A percentile compares a stretch with the other conserved stretches of the same genome.
These are phyloP conservation scores for Melanotaenia boesemani DNA, from an alignment of 2,797 vertebrate species.

Conservation along the genomic window DNA sequence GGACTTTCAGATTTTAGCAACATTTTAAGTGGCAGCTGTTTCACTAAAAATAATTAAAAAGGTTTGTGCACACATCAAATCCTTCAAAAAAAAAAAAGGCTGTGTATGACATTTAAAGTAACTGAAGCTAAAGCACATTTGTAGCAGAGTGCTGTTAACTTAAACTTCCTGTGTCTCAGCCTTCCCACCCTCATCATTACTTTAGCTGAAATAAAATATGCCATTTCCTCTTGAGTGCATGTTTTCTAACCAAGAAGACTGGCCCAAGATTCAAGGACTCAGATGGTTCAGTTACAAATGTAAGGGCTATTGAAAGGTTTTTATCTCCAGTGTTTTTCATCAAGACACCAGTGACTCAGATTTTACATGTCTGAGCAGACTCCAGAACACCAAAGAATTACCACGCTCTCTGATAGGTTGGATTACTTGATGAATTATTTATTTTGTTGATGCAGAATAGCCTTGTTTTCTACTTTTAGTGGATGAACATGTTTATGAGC, in stretches of 20 bases:
- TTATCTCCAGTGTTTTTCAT: constrained; percentile 65
- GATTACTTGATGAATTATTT: constrained; percentile 71
- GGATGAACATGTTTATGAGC: constrained; percentile 3
- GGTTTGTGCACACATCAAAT: background rate
- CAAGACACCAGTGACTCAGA: constrained; percentile 56
- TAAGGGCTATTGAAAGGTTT: constrained; percentile 51
- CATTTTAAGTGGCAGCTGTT: background rate
- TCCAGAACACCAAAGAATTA: constrained; percentile 57
- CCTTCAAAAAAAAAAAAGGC: background rate
- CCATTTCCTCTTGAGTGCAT: constrained; percentile 52
- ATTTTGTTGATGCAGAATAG: constrained; percentile 38
- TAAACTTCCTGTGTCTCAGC: constrained; percentile 14
- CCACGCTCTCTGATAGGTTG: constrained; percentile 41
- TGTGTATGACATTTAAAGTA: background rate
- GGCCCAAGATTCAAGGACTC: constrained; percentile 44
- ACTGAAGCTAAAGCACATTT: constrained; percentile 4
- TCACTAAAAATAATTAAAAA: background rate
- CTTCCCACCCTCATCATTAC: background rate
- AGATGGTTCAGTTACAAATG: constrained; percentile 62
- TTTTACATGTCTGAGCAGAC: constrained; percentile 46
- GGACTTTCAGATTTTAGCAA: background rate
- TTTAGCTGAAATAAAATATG: constrained; percentile 44
- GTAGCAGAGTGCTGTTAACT: constrained; percentile 19
- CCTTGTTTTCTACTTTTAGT: constrained; percentile 53
- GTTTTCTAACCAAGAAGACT: constrained; percentile 38